Evolutionary conservation across 2,797 vertebrate genomes (phyloP).

Genomic region (Peromyscus nudipes): DNA sequence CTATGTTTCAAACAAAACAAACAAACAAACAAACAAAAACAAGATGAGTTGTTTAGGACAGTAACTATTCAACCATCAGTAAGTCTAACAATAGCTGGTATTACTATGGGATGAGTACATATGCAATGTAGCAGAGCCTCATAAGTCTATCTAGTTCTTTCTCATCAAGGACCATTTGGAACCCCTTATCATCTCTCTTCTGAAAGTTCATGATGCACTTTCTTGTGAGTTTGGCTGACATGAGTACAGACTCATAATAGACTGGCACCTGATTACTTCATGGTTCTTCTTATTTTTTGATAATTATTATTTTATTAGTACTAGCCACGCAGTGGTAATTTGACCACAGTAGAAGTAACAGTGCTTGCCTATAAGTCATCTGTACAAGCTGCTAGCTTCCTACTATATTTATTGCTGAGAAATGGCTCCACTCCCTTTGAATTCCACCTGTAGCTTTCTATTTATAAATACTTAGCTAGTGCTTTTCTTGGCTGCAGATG

Average conservation of each 20-base stretch:
- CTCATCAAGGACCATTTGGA: not conserved
- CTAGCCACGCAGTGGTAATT: fast-evolving
- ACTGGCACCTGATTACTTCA: not conserved
- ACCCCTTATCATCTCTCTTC: not conserved
- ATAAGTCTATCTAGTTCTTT: not conserved
- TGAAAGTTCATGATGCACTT: not conserved
- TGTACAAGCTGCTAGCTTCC: not conserved
- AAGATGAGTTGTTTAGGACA: not conserved
- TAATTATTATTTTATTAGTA: not conserved
- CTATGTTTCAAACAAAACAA: not conserved
- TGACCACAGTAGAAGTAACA: not conserved
- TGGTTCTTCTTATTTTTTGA: not conserved
- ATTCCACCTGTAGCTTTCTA: not conserved
- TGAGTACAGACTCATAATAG: not conserved
- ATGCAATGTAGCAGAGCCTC: too few species aligned
- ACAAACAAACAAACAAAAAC: too few species aligned
- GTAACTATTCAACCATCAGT: not conserved
- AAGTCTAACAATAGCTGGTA: not conserved
- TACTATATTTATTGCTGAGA: not conserved
- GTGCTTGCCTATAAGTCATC: not conserved
- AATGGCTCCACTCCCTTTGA: not conserved
- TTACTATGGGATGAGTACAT: not conserved
- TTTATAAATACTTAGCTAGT: not conserved
- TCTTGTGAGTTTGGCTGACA: not conserved
- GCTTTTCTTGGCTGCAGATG: constrained; percentile 2